Percentiles rank a stretch among this genome's conserved stretches.
Evolutionary conservation across 2,113 vertebrate genomes (phyloP).

Genomic region (Agelaius phoeniceus): DNA sequence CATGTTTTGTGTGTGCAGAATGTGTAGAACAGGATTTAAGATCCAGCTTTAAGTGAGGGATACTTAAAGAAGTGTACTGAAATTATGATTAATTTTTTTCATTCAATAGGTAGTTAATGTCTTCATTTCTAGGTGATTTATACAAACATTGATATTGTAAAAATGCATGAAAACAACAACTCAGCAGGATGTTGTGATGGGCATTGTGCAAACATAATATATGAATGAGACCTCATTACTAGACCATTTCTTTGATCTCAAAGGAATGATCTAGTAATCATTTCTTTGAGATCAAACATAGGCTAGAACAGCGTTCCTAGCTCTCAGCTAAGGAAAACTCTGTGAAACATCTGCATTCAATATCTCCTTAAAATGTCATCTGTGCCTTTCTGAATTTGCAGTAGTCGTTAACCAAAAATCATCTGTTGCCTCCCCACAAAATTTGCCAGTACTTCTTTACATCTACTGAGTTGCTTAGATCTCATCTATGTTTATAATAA

Average conservation of each 20-base stretch:
- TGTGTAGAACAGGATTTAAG: background rate
- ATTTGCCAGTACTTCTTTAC: background rate
- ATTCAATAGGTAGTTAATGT: background rate
- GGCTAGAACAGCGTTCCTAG: background rate
- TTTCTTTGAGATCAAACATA: background rate
- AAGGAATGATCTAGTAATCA: background rate
- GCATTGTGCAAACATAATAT: too few species aligned
- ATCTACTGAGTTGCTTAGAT: background rate
- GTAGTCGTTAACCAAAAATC: background rate
- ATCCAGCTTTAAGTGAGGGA: background rate
- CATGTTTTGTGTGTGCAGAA: background rate
- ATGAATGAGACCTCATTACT: too few species aligned
- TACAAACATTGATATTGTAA: too few species aligned
- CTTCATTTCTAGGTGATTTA: background rate
- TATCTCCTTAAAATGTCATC: background rate
- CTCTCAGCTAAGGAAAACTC: background rate
- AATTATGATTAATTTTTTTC: background rate
- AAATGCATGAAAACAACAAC: too few species aligned
- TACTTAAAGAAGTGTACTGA: background rate
- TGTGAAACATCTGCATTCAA: background rate
- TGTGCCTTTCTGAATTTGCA: background rate
- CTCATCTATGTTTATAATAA: background rate
- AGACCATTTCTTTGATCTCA: too few species aligned
- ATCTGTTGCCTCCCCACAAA: background rate
- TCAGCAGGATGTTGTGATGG: too few species aligned